Base-by-base conservation (phyloP, 2,888 invertebrate genomes). In the Sicus ferrugineus region DNA sequence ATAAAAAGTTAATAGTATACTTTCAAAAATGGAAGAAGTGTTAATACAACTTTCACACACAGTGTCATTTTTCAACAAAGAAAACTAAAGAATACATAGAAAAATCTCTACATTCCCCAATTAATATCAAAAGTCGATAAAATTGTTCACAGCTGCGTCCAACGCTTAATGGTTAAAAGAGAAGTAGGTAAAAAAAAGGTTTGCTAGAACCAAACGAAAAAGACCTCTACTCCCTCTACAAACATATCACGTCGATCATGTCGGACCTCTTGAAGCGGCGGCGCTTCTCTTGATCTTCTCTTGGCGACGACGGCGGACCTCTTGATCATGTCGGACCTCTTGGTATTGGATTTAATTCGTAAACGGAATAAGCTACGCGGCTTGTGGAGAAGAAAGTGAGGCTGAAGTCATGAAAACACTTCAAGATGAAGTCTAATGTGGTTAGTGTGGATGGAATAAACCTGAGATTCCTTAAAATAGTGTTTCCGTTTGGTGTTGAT, bases 31-130 rank as follows among this genome's bases (percentile, higher is more conserved):
- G 79, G 68, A 54, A 1, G 48, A 65, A 19, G 78, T 83, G 66
- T 76, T 85, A 2, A 84, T 85, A 6, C 73, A 73, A 59, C 77
- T 68, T 19, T 75, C 75, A 1, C 84, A 85, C 72, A 70, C 67
- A 31, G 30, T n/a, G 1, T 31, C 83, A 85, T 75, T 83, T 83
- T 73, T 73, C 73, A 0, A 73, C 66, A 6, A 77, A 71, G 26
- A 83, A 80, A 62, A 79, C 72, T 0, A 73, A 72, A 31, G 76
- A 80, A 21, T 38, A 63, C 2, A 52, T 82, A 2, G 73, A 73
- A 73, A 54, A 75, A 78, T 2, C 82, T 77, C 69, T 79, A 73
- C 62, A 77, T 81, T 54, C 48, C 50, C 16, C 4, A 68, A 4
- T 26, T 58, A 14, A 54, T 2, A 4, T 26, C 52, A 4, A 73